phyloP scores from a whole-genome alignment of 2,797 vertebrate genomes.

The Neoniphon sammara region DNA sequence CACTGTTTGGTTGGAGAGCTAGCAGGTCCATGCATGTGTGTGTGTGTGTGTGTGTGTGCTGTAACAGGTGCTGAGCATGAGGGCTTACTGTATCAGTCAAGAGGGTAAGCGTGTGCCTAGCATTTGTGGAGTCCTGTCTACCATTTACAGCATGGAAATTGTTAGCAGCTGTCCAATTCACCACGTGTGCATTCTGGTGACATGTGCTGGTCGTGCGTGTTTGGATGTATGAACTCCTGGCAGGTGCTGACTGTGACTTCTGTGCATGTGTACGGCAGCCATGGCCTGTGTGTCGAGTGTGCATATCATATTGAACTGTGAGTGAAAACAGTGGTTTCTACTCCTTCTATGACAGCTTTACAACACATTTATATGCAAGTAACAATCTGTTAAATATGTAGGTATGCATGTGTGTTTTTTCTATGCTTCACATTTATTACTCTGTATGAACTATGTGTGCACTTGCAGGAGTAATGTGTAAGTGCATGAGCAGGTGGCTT shows the following conservation, averaged over 20 bases:
- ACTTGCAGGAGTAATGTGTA: too few species aligned
- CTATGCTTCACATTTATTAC: too few species aligned
- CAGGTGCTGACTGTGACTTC: not conserved
- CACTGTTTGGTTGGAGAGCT: constrained; percentile 7
- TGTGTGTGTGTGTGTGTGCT: not conserved
- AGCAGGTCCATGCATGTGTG: constrained; percentile 7
- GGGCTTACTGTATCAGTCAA: constrained; percentile 29
- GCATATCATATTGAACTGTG: not conserved
- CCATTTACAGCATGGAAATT: constrained; percentile 44
- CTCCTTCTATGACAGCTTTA: not conserved
- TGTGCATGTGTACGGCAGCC: not conserved
- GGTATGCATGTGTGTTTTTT: too few species aligned
- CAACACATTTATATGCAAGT: too few species aligned
- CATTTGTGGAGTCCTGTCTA: constrained; percentile 38
- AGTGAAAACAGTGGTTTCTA: not conserved
- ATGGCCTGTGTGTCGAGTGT: not conserved
- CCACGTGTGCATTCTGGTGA: constrained; percentile 37
- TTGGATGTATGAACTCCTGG: not conserved
- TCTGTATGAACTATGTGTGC: too few species aligned
- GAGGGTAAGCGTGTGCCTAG: constrained; percentile 23
- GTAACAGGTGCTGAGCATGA: constrained; percentile 39
- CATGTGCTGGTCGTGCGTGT: constrained; percentile 8
- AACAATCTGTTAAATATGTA: too few species aligned
- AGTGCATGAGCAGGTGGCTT: too few species aligned
- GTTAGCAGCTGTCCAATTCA: constrained; percentile 46